phyloP scores from a whole-genome alignment of 2,888 invertebrate species.

The Drosophila greeni region DNA sequence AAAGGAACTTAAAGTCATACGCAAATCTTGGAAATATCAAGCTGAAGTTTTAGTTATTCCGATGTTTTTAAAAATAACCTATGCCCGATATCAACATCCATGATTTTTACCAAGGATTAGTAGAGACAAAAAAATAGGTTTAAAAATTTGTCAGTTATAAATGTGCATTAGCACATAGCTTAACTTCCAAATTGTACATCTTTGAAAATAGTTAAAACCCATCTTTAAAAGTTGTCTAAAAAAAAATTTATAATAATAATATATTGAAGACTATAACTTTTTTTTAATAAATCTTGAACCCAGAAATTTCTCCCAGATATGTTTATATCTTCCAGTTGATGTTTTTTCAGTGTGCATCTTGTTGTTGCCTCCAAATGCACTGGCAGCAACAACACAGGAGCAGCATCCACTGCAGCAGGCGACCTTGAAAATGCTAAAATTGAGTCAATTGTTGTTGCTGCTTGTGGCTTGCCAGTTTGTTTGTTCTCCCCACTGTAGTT shows the following conservation, averaged over 20 bases:
- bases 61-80: neutral
- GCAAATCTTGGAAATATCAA: neutral
- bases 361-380: constrained; percentile 6
- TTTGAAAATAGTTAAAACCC: neutral
- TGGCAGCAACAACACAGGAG: constrained; percentile 18
- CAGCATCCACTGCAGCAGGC: constrained; percentile 23
- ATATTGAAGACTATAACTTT: neutral
- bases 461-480: constrained; percentile 13
- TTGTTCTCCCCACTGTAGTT: constrained; percentile 16
- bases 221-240: neutral
- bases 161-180: no score
- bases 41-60: neutral
- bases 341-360: constrained; percentile 8
- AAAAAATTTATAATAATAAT: neutral
- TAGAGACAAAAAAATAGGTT: no score
- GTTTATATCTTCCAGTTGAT: neutral
- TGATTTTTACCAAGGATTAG: neutral
- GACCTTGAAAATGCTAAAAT: constrained; percentile 66
- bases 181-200: no score
- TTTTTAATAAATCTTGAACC: no score
- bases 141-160: no score
- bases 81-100: neutral
- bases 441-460: constrained; percentile 56
- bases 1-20: no score
- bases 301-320: neutral